phyloP scores from a whole-genome alignment of 2,113 vertebrate genomes.

The Hippoglossus stenolepis region DNA sequence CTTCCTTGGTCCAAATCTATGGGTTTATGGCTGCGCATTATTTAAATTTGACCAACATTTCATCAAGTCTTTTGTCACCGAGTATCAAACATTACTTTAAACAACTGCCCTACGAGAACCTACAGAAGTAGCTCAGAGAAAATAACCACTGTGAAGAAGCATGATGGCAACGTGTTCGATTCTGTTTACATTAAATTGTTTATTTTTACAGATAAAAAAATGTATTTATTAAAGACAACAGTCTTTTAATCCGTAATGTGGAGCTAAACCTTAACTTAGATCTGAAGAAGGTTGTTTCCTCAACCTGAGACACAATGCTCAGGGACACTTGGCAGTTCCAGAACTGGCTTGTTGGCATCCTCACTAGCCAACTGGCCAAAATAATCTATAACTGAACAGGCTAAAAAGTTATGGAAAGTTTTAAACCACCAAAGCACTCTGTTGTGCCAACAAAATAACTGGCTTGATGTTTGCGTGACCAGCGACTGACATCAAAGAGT shows the following conservation, averaged over 20 bases:
- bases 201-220: conserved; percentile 37
- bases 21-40: not conserved
- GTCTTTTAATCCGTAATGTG: not conserved
- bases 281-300: not conserved
- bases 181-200: conserved; percentile 35
- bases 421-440: not conserved
- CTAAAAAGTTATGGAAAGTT: not conserved
- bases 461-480: not conserved
- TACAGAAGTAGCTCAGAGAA: conserved; percentile 26
- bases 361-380: not conserved
- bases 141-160: conserved; percentile 37
- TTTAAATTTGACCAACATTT: no score
- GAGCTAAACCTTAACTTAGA: not conserved
- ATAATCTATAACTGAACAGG: not conserved
- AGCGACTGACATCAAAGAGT: not conserved
- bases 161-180: not conserved
- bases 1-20: no score
- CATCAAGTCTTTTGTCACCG: not conserved
- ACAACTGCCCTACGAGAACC: not conserved
- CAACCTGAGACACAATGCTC: not conserved
- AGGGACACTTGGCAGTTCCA: not conserved
- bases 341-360: not conserved
- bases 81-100: not conserved
- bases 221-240: conserved; percentile 2
- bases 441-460: not conserved